phyloP scores from a whole-genome alignment of 2,797 vertebrate genomes.

The Scomberomorus guttatus region DNA sequence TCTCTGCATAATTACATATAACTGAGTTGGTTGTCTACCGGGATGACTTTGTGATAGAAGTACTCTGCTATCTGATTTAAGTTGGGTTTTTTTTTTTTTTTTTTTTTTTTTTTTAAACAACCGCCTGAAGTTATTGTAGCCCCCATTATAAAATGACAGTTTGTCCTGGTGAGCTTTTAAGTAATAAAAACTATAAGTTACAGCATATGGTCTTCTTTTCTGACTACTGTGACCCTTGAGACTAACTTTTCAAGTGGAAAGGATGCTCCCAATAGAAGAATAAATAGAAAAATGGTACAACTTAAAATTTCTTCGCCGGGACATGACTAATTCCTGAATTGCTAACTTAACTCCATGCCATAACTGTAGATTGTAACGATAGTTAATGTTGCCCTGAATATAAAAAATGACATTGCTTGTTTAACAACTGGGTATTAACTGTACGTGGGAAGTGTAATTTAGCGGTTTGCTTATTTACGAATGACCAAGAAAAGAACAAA shows the following conservation, averaged over 20 bases:
- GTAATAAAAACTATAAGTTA: background rate
- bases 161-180: background rate
- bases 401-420: background rate
- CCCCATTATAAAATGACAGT: background rate
- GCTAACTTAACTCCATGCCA: constrained; percentile 22
- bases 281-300: background rate
- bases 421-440: fast-evolving
- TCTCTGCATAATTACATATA: background rate
- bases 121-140: background rate
- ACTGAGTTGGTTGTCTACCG: background rate
- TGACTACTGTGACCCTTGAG: background rate
- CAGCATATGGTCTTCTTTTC: background rate
- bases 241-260: background rate
- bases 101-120: background rate
- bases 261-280: background rate
- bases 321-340: constrained; percentile 36
- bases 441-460: background rate
- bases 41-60: background rate
- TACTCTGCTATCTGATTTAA: background rate
- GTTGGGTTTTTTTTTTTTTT: background rate
- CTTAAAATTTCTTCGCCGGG: background rate
- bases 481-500: constrained; percentile 16
- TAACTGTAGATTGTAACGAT: background rate
- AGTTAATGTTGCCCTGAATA: background rate
- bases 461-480: background rate